Base-by-base conservation (phyloP, 2,888 invertebrate genomes). In the Phyllotreta cruciferae region DNA sequence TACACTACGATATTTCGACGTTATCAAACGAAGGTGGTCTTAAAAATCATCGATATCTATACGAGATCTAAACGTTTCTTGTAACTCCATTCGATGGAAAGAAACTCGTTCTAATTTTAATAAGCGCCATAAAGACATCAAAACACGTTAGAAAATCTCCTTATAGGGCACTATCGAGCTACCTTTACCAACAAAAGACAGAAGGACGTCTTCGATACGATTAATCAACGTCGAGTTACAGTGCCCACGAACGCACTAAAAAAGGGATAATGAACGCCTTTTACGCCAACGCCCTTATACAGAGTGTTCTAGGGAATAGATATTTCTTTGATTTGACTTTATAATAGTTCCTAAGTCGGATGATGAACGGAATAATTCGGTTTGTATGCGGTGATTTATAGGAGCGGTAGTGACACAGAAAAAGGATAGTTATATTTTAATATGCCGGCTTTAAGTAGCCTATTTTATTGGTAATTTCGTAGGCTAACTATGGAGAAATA, bases 261-360 rank as follows among this genome's bases (percentile, higher is more conserved):
- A 70, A 70, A 69, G 64, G 70, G 69, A 71, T 71, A 71, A 71
- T 73, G 68, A 69, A 71, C 71, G 70, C 67, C 71, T 71, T 73
- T 71, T 69, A 69, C 70, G 69, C 69, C 57, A 58, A 58, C 57
- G 57, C 4, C 57, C 41, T 34, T 58, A 58, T 58, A 58, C 57
- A 49, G 57, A 41, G 41, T 58, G 57, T 58, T 50, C 57, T 58
- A 35, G 50, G 50, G 41, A 58, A 35, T 58, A 58, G 13, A 13
- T 44, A 37, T 45, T 36, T 56, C 41, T 38, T 34, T 50, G 38
- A 58, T 58, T 58, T 50, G 57, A 58, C 49, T 58, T 41, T 58
- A 38, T 58, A 58, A 58, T 58, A 58, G 44, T 41, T 50, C 24
- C 24, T 24, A 24, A n/a, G n/a, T n/a, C 24, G 24, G 4, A 24